phyloP scores from a whole-genome alignment of 2,888 invertebrate species.

The Nemoura dubitans region DNA sequence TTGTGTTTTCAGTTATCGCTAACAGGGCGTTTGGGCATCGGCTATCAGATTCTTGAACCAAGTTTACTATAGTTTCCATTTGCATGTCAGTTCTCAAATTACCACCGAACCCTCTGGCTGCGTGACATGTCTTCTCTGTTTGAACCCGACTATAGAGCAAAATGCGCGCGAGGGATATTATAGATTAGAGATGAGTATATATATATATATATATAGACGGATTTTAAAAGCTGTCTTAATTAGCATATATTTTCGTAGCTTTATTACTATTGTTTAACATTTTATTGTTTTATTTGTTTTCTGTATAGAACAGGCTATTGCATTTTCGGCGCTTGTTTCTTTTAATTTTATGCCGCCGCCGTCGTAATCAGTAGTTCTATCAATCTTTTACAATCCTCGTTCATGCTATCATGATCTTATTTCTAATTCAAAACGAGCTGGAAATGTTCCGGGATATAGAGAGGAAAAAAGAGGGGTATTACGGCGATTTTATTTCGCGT shows the following conservation, averaged over 20 bases:
- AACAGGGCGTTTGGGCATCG: no score
- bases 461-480: not conserved
- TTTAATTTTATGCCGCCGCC: not conserved
- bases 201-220: no score
- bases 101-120: no score
- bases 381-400: not conserved
- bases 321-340: not conserved
- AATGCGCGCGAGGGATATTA: no score
- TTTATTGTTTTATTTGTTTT: conserved; percentile 32
- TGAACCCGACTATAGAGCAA: no score
- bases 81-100: no score
- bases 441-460: not conserved
- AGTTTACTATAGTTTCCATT: no score
- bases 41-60: no score
- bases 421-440: not conserved
- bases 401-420: conserved; percentile 2
- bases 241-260: conserved; percentile 15
- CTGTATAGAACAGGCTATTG: not conserved
- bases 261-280: conserved; percentile 25
- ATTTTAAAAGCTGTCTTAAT: not conserved
- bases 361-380: not conserved
- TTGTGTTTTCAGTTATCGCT: no score
- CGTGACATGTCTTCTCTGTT: no score
- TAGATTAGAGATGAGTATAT: no score
- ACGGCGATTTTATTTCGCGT: not conserved